These are phyloP conservation scores for Lichenostomus cassidix DNA, from an alignment of 2,113 vertebrate genomes.

Conservation along the genomic window DNA sequence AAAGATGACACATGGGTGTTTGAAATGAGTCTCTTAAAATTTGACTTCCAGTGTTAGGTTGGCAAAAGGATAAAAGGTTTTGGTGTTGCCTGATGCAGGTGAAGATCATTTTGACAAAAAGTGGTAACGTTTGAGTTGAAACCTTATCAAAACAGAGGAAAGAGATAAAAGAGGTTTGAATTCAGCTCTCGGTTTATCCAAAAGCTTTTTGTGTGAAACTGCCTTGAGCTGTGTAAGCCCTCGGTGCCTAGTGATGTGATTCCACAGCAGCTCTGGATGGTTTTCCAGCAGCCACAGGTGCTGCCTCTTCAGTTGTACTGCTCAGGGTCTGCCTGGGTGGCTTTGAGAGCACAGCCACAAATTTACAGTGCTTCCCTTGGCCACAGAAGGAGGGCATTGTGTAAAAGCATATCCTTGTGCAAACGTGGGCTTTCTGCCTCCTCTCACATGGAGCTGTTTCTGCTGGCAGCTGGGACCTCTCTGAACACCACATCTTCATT, in stretches of 20 bases:
- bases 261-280: neutral
- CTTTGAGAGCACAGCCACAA: neutral
- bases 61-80: neutral
- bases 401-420: neutral
- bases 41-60: neutral
- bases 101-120: neutral
- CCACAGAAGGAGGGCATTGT: rapidly evolving
- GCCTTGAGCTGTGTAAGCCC: neutral
- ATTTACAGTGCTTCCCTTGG: neutral
- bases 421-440: neutral
- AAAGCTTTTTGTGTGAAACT: neutral
- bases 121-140: neutral
- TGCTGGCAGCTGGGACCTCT: neutral
- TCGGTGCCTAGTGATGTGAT: rapidly evolving
- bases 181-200: neutral
- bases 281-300: neutral
- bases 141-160: neutral
- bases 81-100: neutral
- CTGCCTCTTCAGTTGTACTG: neutral
- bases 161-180: neutral
- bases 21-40: neutral
- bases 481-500: rapidly evolving
- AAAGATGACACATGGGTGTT: neutral
- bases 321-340: rapidly evolving
- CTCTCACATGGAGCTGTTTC: neutral